Conservation (phyloP, 2,888 invertebrate species). For the Heliconius charithonia region DNA sequence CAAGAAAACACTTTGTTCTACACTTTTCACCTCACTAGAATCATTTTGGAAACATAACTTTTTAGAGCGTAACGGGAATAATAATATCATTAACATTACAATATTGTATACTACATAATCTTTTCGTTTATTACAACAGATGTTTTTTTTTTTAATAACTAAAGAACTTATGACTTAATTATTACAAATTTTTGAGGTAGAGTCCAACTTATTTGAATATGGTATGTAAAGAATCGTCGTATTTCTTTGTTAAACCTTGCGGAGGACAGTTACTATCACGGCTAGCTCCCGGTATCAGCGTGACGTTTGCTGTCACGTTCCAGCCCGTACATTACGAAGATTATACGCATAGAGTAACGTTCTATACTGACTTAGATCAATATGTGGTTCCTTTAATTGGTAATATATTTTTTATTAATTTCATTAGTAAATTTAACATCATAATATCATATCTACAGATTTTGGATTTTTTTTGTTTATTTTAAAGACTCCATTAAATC, state of each 20-base stretch:
- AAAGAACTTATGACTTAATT: too few relatives aligned
- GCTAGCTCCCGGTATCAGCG: constrained; percentile 88
- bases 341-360: constrained; percentile 79
- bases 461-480: neutral
- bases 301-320: constrained; percentile 85
- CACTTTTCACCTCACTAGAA: neutral
- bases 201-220: constrained; percentile 79
- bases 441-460: too few relatives aligned
- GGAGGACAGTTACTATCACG: constrained; percentile 75
- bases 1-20: neutral
- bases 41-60: too few relatives aligned
- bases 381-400: constrained; percentile 85
- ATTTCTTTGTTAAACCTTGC: constrained; percentile 78
- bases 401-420: constrained; percentile 55
- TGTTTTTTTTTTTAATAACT: too few relatives aligned
- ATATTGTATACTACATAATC: too few relatives aligned
- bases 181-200: constrained; percentile 60
- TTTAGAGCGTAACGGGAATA: too few relatives aligned
- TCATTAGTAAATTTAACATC: neutral
- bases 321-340: constrained; percentile 82
- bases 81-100: too few relatives aligned
- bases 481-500: neutral
- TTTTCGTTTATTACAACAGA: too few relatives aligned
- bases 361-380: constrained; percentile 80
- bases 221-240: constrained; percentile 75